A percentile compares a stretch with the other conserved stretches of the same genome.
These are phyloP conservation scores for Stenopsyche tienmushanensis DNA, from an alignment of 1,140 invertebrate species.

Conservation along the genomic window DNA sequence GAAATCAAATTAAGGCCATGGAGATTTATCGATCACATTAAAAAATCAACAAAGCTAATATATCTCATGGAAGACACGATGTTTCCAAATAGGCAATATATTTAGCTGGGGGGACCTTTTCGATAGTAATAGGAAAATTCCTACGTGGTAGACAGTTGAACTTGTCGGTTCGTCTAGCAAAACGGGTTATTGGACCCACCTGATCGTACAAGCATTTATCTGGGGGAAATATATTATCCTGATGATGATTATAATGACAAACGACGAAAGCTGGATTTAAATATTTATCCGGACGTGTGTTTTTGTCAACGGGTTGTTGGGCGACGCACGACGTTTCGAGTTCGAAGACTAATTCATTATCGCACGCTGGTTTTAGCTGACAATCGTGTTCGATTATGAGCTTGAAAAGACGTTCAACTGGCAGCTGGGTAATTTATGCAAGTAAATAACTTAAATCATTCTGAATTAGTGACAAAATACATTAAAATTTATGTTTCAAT, in stretches of 20 bases:
- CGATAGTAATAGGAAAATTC: neutral
- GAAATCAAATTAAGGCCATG: too few relatives aligned
- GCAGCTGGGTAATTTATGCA: too few relatives aligned
- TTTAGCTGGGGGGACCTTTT: neutral
- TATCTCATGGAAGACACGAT: neutral
- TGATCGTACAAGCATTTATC: slow-evolving; percentile 23
- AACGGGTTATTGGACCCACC: slow-evolving; percentile 32
- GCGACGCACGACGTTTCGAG: neutral
- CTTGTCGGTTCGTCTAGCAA: slow-evolving; percentile 2
- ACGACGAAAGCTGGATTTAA: slow-evolving; percentile 12
- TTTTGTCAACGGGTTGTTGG: neutral
- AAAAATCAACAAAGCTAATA: neutral
- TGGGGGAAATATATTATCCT: slow-evolving; percentile 4
- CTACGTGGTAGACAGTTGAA: neutral
- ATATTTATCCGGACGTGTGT: too few relatives aligned
- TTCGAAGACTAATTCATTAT: neutral
- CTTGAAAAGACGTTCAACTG: too few relatives aligned
- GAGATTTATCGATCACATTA: neutral
- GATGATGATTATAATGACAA: neutral
- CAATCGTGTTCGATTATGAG: neutral
- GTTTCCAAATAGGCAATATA: neutral
- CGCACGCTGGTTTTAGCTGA: neutral
- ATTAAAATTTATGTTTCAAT: neutral
- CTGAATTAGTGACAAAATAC: too few relatives aligned
- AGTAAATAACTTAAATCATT: too few relatives aligned